Evolutionary conservation across 1,140 invertebrate species (phyloP).

Genomic region (Sesamia nonagrioides): DNA sequence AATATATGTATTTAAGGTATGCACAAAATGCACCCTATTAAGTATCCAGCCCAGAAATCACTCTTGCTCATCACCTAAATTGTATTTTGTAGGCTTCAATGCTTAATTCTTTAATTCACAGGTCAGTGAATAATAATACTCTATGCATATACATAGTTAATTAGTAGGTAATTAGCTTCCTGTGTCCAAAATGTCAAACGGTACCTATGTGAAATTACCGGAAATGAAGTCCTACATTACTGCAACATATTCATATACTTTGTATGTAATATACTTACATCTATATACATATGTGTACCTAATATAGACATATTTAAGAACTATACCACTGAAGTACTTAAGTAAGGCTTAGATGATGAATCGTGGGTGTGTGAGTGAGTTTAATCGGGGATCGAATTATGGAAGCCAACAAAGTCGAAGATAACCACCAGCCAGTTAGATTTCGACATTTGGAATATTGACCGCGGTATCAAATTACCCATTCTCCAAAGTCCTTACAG

Average conservation of each 20-base stretch:
- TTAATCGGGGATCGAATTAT: neutral
- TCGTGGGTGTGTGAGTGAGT: too few species aligned
- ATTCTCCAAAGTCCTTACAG: constrained; percentile 15
- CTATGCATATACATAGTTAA: neutral
- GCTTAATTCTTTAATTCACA: neutral
- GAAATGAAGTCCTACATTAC: constrained; percentile 17
- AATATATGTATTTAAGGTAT: too few species aligned
- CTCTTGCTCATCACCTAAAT: too few species aligned
- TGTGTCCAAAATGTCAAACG: neutral
- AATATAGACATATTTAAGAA: too few species aligned
- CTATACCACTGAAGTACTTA: too few species aligned
- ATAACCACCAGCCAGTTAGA: neutral
- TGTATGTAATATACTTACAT: neutral
- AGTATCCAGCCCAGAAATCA: too few species aligned
- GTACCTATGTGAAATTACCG: neutral
- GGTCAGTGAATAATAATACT: neutral
- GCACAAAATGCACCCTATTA: too few species aligned
- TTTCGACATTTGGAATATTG: constrained; percentile 1
- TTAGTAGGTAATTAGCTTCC: neutral
- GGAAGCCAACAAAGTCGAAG: neutral
- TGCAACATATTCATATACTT: neutral
- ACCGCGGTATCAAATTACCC: constrained; percentile 15
- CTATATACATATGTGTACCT: neutral
- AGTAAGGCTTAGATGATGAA: too few species aligned
- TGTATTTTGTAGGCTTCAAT: neutral